Evolutionary conservation across 37 sponge, comb jelly and placozoan species (phyloP), one percentile per base, ranked within the genome.

Genomic region (Mnemiopsis leidyi): DNA sequence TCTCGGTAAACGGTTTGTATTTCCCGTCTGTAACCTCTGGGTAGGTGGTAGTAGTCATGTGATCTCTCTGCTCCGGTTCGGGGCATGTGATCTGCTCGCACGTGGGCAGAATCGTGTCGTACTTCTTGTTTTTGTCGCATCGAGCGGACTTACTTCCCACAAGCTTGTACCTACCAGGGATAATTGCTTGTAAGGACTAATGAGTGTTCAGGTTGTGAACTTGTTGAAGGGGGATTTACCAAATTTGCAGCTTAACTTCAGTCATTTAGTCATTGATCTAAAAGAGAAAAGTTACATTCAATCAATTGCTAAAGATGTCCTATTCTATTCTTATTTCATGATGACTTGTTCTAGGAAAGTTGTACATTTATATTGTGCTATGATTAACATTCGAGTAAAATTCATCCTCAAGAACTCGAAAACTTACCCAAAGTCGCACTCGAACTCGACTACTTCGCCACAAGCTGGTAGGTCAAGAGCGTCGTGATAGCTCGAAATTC

Each of bases 21-120:
- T 16, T 32, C 35, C 79, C 79, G 32, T 77, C 35, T 18, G 36
- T 77, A 34, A 9, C 36, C 0, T 33, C 79, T n/a, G 30, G 73
- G 18, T 77, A 77, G 5, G 79, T 77, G 1, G 26, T 26, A 32
- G 26, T 77, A 20, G 30, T 77, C 79, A 77, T 77, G 79, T 77
- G 79, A 9, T 77, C 35, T 0, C 35, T 1, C 36, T 20, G 2
- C 18, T 26, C 32, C 18, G 79, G 79, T 1, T 16, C 0, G 34
- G 79, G 79, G 79, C 79, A 77, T 20, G 35, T 77, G 33, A 77
- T 32, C 18, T 77, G 36, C 79, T 77, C 79, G 18, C 79, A 77
- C 3, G 32, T 77, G 36, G 79, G 79, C 20, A 77, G 33, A 13
- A 77, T 3, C 18, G 79, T 77, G 79, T 77, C 79, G 36, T 32